Base-by-base conservation (phyloP, 2,888 invertebrate species). In the Spilarctia lutea region DNA sequence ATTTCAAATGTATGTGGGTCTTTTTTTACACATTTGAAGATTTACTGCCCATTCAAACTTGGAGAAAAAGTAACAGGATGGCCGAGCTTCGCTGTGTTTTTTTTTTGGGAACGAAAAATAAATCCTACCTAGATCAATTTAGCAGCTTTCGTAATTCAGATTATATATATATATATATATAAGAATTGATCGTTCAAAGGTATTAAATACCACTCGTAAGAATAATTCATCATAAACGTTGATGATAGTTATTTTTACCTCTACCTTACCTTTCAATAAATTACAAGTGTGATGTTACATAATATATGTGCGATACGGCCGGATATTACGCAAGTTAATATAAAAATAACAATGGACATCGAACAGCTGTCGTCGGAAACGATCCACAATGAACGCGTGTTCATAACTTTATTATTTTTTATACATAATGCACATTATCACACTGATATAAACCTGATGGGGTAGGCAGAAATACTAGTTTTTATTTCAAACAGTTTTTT, bases 311-410 rank as follows among this genome's bases (percentile, higher is more conserved):
- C 86, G 77, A 80, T 85, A 84, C 79, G 75, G 75, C 76, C 81
- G 86, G 88, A 84, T 83, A 88, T 86, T 83, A 84, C 79, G 79
- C 77, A 84, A 83, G 80, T 87, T 79, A 81, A 80, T 82, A 88
- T 87, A 88, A 83, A 87, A 87, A 78, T 84, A 88, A 90, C 89
- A 90, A 88, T 88, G 84, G 77, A 6, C 72, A 75, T n/a, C 16
- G 72, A 77, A 74, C 90, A 90, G 90, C 90, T 88, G 90, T 84
- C 85, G 74, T 0, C 52, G 60, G 39, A 33, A 65, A 24, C 30
- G 24, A 48, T 65, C 56, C 65, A 74, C 69, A 70, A 65, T 69
- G 74, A 2, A 6, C 69, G 39, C 56, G n/a, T 65, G 33, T n/a
- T 42, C 16, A 60, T 70, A 4, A 39, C n/a, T 39, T 39, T 42